These are phyloP conservation scores for Galaxea fascicularis DNA, from an alignment of 92 coral and sea anemone species.

Conservation along the genomic window DNA sequence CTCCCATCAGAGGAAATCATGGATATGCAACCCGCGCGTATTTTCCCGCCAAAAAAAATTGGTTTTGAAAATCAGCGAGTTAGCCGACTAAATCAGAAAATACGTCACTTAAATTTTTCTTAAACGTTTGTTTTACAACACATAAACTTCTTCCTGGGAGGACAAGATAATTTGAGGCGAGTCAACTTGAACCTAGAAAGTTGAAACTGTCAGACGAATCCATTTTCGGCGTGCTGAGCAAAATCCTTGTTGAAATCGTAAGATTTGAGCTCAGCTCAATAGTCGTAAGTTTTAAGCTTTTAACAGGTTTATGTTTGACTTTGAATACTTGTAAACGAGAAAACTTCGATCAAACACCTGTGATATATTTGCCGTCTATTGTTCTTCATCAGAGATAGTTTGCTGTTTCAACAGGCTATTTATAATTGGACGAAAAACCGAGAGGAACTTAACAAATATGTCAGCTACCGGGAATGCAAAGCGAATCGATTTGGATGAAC, in stretches of 20 bases:
- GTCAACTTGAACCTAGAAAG: too few species aligned
- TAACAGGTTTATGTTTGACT: not conserved
- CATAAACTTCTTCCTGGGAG: too few species aligned
- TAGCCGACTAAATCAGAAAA: too few species aligned
- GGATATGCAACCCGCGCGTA: conserved; percentile 31
- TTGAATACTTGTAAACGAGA: not conserved
- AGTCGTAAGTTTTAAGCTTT: too few species aligned
- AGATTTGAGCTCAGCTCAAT: too few species aligned
- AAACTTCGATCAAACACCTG: not conserved
- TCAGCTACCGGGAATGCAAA: conserved; percentile 24
- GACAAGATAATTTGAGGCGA: too few species aligned
- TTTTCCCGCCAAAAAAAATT: conserved; percentile 39
- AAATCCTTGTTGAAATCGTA: too few species aligned
- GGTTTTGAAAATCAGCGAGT: conserved; percentile 1
- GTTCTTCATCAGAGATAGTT: not conserved
- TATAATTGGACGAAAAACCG: not conserved
- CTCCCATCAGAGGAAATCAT: not conserved
- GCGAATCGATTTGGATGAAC: conserved; percentile 69
- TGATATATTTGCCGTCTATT: not conserved
- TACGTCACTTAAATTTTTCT: not conserved
- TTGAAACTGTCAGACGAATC: too few species aligned
- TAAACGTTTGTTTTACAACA: not conserved
- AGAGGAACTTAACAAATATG: not conserved
- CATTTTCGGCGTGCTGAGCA: too few species aligned
- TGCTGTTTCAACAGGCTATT: not conserved